phyloP scores from a whole-genome alignment of 2,797 vertebrate genomes.

The Ciconia nigra region DNA sequence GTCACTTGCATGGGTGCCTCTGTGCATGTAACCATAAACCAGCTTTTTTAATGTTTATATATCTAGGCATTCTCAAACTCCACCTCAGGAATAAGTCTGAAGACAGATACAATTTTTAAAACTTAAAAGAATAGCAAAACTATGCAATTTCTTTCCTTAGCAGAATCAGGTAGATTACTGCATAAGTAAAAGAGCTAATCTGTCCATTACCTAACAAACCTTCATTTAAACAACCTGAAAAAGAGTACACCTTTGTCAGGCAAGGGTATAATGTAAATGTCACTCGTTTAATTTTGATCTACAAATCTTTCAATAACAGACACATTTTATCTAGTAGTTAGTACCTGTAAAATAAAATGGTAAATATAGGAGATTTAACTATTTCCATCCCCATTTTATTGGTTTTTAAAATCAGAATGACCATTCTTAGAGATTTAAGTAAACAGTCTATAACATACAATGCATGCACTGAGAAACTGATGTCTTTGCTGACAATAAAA shows the following conservation, averaged over 20 bases:
- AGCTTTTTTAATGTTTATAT: slow-evolving; percentile 55
- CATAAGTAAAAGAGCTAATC: slow-evolving; percentile 35
- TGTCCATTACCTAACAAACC: neutral
- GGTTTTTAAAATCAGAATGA: neutral
- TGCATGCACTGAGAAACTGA: neutral
- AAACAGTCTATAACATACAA: neutral
- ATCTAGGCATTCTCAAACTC: slow-evolving; percentile 59
- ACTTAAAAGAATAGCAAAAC: neutral
- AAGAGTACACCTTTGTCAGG: slow-evolving; percentile 3
- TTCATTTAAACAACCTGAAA: slow-evolving; percentile 21
- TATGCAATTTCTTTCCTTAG: slow-evolving; percentile 45
- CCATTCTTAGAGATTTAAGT: neutral
- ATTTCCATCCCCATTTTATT: neutral
- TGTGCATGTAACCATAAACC: slow-evolving; percentile 90
- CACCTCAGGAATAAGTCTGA: slow-evolving; percentile 40
- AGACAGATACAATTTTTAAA: slow-evolving; percentile 24
- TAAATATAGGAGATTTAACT: neutral
- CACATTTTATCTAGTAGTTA: slow-evolving; percentile 44
- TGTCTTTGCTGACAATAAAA: slow-evolving; percentile 6
- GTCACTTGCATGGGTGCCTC: slow-evolving; percentile 94
- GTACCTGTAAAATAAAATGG: slow-evolving; percentile 17
- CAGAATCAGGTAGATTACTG: slow-evolving; percentile 28
- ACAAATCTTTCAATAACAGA: slow-evolving; percentile 5
- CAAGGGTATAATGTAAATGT: slow-evolving; percentile 1
- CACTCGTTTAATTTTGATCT: slow-evolving; percentile 44